These are phyloP conservation scores for Epinotia demarniana DNA, from an alignment of 2,888 invertebrate genomes.

Conservation along the genomic window DNA sequence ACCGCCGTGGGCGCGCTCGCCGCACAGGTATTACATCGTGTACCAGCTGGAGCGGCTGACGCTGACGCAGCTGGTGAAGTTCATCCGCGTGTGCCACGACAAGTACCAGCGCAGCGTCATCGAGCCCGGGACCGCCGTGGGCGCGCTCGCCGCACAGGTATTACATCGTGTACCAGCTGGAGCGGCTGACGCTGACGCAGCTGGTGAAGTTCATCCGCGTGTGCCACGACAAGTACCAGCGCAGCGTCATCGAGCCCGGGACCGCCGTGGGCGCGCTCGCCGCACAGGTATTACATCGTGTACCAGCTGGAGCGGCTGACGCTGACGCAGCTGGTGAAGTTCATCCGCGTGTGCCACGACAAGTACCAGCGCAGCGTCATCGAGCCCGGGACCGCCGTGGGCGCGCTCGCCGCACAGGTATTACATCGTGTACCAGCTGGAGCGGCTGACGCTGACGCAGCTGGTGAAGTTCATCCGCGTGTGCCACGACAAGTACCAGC, in stretches of 20 bases:
- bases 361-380: constrained; percentile 95
- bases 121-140: constrained; percentile 98
- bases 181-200: constrained; percentile 88
- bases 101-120: constrained; percentile 95
- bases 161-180: constrained; percentile 73
- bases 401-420: constrained; percentile 95
- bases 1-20: constrained; percentile 99
- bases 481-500: constrained; percentile 95
- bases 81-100: constrained; percentile 91
- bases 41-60: constrained; percentile 87
- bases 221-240: constrained; percentile 95
- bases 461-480: constrained; percentile 90
- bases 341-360: constrained; percentile 91
- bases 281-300: constrained; percentile 84
- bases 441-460: constrained; percentile 88
- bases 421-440: constrained; percentile 73
- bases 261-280: constrained; percentile 99
- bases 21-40: constrained; percentile 84
- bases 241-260: constrained; percentile 95
- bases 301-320: constrained; percentile 87
- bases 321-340: constrained; percentile 88
- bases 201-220: constrained; percentile 90
- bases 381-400: constrained; percentile 98
- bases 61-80: constrained; percentile 88
- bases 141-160: constrained; percentile 95